Evolutionary conservation across 2,113 vertebrate species (phyloP), one percentile per base, ranked within the genome.

Genomic region (Seriola quinqueradiata): DNA sequence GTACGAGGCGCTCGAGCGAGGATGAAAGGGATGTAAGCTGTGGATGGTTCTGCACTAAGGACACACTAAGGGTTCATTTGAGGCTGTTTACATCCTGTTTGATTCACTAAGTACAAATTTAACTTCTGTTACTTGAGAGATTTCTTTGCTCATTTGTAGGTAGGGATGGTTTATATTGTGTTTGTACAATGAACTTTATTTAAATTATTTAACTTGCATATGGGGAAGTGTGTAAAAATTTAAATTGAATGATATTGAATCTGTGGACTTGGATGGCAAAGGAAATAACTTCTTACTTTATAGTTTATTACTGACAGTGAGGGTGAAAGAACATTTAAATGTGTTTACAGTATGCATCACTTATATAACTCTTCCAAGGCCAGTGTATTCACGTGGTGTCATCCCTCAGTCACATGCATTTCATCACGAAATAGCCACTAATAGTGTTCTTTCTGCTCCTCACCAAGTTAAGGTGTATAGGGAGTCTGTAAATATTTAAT

Each of bases 401-500:
- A 64, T 74, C 54, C 5, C 28, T 9, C 67, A 14, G 25, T 82
- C 52, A 32, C 67, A 67, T 58, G 48, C 34, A 68, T 55, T 75
- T 59, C 48, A 13, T 89, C 46, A 65, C 57, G 16, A 75, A 80
- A 28, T 28, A 28, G 38, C 66, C 80, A 46, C 68, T 80, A 61
- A 69, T 44, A 19, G 21, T 54, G 10, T 61, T 68, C 17, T 65
- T 55, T 48, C 28, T 70, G 69, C 58, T 76, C 50, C 40, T 67
- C 25, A 46, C 14, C 19, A 28, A 46, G 58, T 70, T 55, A 38
- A 38, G 40, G 64, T 28, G n/a, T 9, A 25, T 72, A 40, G 23
- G n/a, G 32, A 73, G 60, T 69, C 8, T 93, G 87, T 92, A 90
- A 85, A 92, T 92, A 92, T 90, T 81, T 82, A 75, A 83, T 79